Evolutionary conservation across 1,140 invertebrate species (phyloP).

Genomic region (Pemphigus obesinymphae): DNA sequence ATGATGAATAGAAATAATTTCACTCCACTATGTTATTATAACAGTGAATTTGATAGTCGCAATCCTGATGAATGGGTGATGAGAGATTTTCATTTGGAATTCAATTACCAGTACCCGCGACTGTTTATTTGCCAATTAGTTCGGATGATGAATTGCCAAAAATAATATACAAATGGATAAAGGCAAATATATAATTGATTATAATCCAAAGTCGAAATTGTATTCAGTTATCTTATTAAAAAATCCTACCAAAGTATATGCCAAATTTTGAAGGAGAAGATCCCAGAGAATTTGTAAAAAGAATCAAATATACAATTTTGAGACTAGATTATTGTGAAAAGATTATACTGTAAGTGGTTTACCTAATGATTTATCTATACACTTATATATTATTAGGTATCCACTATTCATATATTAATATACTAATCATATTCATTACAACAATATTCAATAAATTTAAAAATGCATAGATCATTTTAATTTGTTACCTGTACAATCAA

Average conservation of each 20-base stretch:
- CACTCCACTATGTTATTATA: background rate
- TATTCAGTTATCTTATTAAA: background rate
- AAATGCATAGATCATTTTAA: too few species aligned
- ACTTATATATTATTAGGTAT: too few species aligned
- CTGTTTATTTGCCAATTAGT: background rate
- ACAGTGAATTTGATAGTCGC: background rate
- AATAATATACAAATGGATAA: background rate
- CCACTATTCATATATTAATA: too few species aligned
- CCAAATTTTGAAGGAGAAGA: constrained; percentile 3
- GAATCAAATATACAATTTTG: background rate
- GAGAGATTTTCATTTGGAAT: background rate
- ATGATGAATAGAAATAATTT: background rate
- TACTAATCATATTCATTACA: too few species aligned
- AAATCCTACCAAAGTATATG: background rate
- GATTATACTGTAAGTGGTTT: background rate
- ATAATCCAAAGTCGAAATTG: background rate
- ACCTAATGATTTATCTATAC: too few species aligned
- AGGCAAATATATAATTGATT: background rate
- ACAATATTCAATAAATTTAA: too few species aligned
- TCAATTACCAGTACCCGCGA: background rate
- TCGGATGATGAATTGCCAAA: background rate
- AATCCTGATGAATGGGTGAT: constrained; percentile 6
- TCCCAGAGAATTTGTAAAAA: background rate
- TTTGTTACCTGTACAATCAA: too few species aligned
- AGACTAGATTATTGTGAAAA: background rate